Base-by-base conservation (phyloP, 2,113 vertebrate genomes). In the Tinamus guttatus region DNA sequence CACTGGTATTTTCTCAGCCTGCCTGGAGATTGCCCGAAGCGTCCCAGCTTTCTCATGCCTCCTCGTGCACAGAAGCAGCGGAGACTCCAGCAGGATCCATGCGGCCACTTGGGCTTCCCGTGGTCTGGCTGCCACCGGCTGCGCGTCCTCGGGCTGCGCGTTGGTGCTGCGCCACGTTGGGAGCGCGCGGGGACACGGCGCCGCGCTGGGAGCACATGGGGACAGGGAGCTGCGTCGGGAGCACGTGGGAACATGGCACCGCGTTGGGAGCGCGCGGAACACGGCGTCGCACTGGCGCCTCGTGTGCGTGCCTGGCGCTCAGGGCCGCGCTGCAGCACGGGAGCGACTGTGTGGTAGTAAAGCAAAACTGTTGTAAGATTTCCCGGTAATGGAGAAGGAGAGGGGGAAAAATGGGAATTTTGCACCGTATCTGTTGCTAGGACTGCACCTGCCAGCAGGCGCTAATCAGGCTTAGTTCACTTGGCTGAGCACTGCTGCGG, bases 11-110 rank as follows among this genome's bases (percentile, higher is more conserved):
- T 81, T 89, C 88, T 76, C 2, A 45, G n/a, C 7, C 87, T 1
- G 0, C n/a, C 34, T 85, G 30, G 58, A 63, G 63, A 64, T 67
- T 81, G 14, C 80, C 1, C 0, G 12, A 2, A 1, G 32, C 36
- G 78, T 87, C 51, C 2, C 74, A 20, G 25, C 84, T 73, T 56
- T 30, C n/a, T 79, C 40, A 85, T 3, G 1, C 56, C 81, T 34
- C 81, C 71, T 73, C 51, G 58, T 41, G 68, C 45, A 1, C 0
- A 2, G 74, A 41, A 85, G 65, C 41, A 14, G 76, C 1, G 0
- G 87, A 89, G 90, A 21, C 77, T 40, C 63, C 7, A 0, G 82
- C 51, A n/a, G 77, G 81, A 77, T 77, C 41, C 60, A n/a, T n/a
- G n/a, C n/a, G n/a, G n/a, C n/a, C n/a, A n/a, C n/a, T n/a, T n/a